These are phyloP conservation scores for Stichopus horrens DNA, from an alignment of 53 echinoderm and acorn worm species.

Conservation along the genomic window DNA sequence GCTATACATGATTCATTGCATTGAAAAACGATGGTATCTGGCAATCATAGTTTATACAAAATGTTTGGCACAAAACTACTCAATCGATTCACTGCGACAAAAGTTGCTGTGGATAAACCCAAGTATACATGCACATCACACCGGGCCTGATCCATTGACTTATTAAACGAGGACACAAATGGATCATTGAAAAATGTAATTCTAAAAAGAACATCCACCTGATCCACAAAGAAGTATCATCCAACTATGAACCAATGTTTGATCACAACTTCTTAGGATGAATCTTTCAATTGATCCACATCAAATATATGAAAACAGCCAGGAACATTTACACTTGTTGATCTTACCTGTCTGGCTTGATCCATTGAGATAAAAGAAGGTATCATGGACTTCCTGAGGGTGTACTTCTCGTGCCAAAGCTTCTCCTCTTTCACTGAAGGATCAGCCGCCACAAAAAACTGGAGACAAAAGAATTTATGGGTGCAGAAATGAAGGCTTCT, in stretches of 20 bases:
- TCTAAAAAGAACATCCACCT: too few species aligned
- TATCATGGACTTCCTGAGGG: conserved; percentile 92
- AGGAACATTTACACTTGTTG: neutral
- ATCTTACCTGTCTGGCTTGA: conserved; percentile 80
- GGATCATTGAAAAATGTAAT: too few species aligned
- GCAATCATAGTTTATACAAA: too few species aligned
- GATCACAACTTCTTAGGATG: neutral
- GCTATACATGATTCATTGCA: too few species aligned
- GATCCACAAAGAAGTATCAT: neutral
- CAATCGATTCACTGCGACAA: too few species aligned
- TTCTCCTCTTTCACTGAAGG: conserved; percentile 83
- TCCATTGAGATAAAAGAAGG: conserved; percentile 88
- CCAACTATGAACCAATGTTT: neutral
- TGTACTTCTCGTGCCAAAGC: conserved; percentile 96
- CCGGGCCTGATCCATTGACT: too few species aligned
- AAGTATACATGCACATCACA: too few species aligned
- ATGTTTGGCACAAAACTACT: too few species aligned
- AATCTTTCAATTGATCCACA: neutral
- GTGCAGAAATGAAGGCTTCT: too few species aligned
- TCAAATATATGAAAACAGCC: neutral
- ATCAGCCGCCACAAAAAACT: conserved; percentile 98
- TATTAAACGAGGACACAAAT: too few species aligned
- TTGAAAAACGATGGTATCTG: too few species aligned
- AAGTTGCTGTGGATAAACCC: too few species aligned
- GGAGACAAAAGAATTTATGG: neutral